Evolutionary conservation across 1,140 invertebrate species (phyloP).

Genomic region (Vollenhovia emeryi): DNA sequence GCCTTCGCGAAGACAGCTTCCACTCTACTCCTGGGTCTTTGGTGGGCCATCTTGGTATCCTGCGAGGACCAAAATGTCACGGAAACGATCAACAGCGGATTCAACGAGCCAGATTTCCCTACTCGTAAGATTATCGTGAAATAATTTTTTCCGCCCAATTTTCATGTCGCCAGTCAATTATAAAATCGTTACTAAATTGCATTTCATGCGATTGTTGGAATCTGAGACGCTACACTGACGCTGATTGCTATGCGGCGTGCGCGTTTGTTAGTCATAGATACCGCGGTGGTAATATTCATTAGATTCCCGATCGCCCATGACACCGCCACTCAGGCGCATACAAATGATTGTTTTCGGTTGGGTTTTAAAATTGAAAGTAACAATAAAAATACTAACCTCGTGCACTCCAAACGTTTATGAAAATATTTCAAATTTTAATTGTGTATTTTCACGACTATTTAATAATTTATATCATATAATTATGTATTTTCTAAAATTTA

Average conservation of each 20-base stretch:
- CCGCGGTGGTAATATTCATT: slow-evolving; percentile 34
- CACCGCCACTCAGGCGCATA: background rate
- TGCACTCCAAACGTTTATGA: background rate
- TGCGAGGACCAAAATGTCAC: slow-evolving; percentile 56
- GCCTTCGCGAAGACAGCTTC: slow-evolving; percentile 5
- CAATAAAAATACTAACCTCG: background rate
- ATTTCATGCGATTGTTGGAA: background rate
- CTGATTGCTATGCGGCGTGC: slow-evolving; percentile 14
- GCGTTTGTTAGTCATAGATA: slow-evolving; percentile 3
- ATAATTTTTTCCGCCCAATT: background rate
- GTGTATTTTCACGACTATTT: background rate
- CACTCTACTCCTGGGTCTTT: slow-evolving; percentile 32
- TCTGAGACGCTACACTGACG: background rate
- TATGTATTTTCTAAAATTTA: background rate
- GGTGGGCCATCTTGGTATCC: slow-evolving; percentile 20
- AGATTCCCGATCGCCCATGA: background rate
- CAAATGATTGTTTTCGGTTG: background rate
- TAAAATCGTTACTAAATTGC: background rate
- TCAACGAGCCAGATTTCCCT: slow-evolving; percentile 79
- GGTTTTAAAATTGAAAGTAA: background rate
- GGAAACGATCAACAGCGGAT: slow-evolving; percentile 64
- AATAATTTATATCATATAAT: background rate
- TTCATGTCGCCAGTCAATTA: background rate
- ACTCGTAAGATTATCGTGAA: slow-evolving; percentile 79
- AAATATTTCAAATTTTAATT: slow-evolving; percentile 16